A percentile compares a stretch with the other conserved stretches of the same genome.
Evolutionary conservation across 2,888 invertebrate genomes (phyloP).

Genomic region (Anticlea derivata): DNA sequence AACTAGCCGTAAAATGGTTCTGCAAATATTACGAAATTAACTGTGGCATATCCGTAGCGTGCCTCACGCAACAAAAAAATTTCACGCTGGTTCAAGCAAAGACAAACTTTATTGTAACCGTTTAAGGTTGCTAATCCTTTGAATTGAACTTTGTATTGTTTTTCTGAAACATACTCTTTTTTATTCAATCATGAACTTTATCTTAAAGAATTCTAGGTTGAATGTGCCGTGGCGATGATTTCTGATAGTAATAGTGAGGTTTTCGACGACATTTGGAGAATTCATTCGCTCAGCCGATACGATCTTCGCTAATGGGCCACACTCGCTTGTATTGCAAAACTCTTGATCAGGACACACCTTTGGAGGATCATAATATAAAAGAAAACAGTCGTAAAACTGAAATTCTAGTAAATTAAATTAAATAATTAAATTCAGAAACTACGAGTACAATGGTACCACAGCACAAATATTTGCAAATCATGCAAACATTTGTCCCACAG

Average conservation of each 20-base stretch:
- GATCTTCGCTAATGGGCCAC: conserved; percentile 9
- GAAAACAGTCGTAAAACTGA: no score
- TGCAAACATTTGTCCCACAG: no score
- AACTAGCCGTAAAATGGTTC: conserved; percentile 11
- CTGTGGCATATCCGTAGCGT: conserved; percentile 21
- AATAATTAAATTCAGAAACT: no score
- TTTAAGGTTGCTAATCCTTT: neutral
- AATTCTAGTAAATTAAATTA: no score
- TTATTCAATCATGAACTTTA: neutral
- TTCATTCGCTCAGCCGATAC: conserved; percentile 10
- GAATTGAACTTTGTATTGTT: neutral
- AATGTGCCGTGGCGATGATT: neutral
- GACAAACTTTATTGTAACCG: neutral
- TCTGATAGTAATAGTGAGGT: conserved; percentile 1
- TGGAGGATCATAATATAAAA: no score
- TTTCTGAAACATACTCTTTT: neutral
- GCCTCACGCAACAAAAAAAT: conserved; percentile 15
- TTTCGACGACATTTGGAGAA: conserved; percentile 9
- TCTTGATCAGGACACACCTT: no score
- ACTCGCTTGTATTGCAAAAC: neutral
- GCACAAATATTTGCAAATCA: no score
- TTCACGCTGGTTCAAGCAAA: neutral
- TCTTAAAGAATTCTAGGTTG: neutral
- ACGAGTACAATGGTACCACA: no score
- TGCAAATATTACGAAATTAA: conserved; percentile 21